Evolutionary conservation across 2,113 vertebrate species (phyloP).

Genomic region (Laticauda laticaudata): DNA sequence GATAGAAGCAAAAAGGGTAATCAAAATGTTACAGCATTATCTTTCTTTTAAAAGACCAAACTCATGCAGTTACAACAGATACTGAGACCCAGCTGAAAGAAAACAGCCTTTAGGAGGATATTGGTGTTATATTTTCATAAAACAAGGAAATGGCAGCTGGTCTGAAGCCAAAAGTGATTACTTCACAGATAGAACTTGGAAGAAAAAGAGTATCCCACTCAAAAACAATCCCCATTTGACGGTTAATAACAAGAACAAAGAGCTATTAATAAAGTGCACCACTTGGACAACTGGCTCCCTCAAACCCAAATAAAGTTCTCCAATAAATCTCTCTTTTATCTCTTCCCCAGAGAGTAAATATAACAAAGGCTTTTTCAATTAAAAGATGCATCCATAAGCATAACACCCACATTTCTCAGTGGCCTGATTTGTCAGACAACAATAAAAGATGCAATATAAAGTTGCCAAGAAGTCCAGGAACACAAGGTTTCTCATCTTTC

Average conservation of each 20-base stretch:
- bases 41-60: constrained; percentile 72
- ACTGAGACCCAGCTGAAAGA: constrained; percentile 58
- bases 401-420: constrained; percentile 51
- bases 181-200: constrained; percentile 73
- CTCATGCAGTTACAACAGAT: constrained; percentile 63
- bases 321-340: constrained; percentile 68
- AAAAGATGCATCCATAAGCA: constrained; percentile 67
- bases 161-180: constrained; percentile 76
- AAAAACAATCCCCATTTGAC: constrained; percentile 64
- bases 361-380: constrained; percentile 67
- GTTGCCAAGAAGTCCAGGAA: constrained; percentile 53
- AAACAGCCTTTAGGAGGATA: constrained; percentile 65
- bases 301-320: constrained; percentile 65
- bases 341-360: constrained; percentile 63
- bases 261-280: constrained; percentile 66
- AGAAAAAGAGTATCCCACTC: constrained; percentile 73
- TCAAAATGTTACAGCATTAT: constrained; percentile 73
- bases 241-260: constrained; percentile 74
- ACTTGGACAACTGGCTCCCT: constrained; percentile 69
- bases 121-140: constrained; percentile 75
- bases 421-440: constrained; percentile 51
- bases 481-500: constrained; percentile 67
- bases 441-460: constrained; percentile 39
- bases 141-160: constrained; percentile 74
- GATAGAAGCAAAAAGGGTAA: constrained; percentile 71